Percentiles rank a stretch among this genome's conserved stretches.
Evolutionary conservation across 2,113 vertebrate genomes (phyloP).

Genomic region (Irena cyanogastra): DNA sequence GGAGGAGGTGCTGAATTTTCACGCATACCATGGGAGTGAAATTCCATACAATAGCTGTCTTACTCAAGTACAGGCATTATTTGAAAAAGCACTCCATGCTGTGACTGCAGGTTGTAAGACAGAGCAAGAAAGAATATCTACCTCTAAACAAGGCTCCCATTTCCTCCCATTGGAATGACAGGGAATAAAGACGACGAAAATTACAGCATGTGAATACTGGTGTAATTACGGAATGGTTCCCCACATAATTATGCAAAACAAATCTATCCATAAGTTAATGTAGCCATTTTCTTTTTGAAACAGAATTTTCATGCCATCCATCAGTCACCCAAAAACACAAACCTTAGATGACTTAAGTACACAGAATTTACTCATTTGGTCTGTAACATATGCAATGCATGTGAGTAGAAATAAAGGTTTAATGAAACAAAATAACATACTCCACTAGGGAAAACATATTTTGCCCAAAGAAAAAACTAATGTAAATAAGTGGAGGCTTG

Average conservation of each 20-base stretch:
- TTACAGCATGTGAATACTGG: slow-evolving; percentile 41
- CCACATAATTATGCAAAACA: slow-evolving; percentile 50
- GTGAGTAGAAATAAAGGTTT: slow-evolving; percentile 35
- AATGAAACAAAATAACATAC: slow-evolving; percentile 48
- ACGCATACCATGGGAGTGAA: background rate
- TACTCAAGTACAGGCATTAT: background rate
- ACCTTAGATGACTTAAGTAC: slow-evolving; percentile 3
- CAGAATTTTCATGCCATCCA: slow-evolving; percentile 31
- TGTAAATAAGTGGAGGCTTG: slow-evolving; percentile 49
- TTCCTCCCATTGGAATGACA: slow-evolving; percentile 25
- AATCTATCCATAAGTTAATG: slow-evolving; percentile 49
- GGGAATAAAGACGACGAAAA: slow-evolving; percentile 39
- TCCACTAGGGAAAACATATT: slow-evolving; percentile 51
- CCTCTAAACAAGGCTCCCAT: background rate
- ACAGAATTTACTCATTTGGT: slow-evolving; percentile 4
- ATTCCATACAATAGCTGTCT: background rate
- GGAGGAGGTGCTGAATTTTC: background rate
- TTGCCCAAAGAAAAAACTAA: slow-evolving; percentile 24
- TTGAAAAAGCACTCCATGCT: background rate
- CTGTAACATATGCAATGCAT: background rate
- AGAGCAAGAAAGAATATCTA: background rate
- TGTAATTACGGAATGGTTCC: slow-evolving; percentile 45
- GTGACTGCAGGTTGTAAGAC: background rate
- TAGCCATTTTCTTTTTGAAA: slow-evolving; percentile 44
- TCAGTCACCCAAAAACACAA: slow-evolving; percentile 32